phyloP scores from a whole-genome alignment of 1,140 invertebrate genomes.

The Acromyrmex echinatior region DNA sequence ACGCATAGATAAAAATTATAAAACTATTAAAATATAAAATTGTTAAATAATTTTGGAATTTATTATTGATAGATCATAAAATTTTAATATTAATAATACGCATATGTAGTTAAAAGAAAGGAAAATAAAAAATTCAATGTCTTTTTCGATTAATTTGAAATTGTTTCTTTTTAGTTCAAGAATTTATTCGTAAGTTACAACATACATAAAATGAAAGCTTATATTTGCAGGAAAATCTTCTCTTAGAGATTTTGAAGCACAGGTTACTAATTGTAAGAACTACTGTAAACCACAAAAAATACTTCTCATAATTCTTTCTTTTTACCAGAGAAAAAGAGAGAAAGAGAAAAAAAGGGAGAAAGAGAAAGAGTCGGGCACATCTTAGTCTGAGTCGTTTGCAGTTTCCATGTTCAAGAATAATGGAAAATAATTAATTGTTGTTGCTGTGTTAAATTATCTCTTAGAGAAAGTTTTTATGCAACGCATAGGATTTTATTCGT shows the following conservation, averaged over 20 bases:
- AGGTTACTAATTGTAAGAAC: constrained; percentile 25
- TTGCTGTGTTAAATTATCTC: constrained; percentile 14
- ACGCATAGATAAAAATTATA: background rate
- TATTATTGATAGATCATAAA: background rate
- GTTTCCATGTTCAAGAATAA: constrained; percentile 29
- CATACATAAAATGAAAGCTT: background rate
- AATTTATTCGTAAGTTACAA: constrained; percentile 13
- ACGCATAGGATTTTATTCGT: background rate
- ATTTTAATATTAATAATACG: background rate
- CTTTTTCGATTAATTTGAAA: constrained; percentile 4
- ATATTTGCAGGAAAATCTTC: constrained; percentile 2
- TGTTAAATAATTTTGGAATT: background rate
- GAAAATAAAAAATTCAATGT: background rate
- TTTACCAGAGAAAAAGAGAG: constrained; percentile 7
- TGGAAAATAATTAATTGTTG: constrained; percentile 36
- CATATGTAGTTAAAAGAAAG: background rate
- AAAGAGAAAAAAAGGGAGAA: background rate
- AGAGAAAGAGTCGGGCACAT: background rate
- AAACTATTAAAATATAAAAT: constrained; percentile 4
- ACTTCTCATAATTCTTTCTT: constrained; percentile 36
- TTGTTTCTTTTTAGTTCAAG: background rate
- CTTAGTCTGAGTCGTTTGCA: constrained; percentile 11
- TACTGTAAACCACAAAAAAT: constrained; percentile 29
- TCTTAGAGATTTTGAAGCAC: constrained; percentile 27
- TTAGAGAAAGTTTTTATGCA: constrained; percentile 10